Conservation (phyloP, 2,797 vertebrate genomes). For the Amphiprion clarkii region DNA sequence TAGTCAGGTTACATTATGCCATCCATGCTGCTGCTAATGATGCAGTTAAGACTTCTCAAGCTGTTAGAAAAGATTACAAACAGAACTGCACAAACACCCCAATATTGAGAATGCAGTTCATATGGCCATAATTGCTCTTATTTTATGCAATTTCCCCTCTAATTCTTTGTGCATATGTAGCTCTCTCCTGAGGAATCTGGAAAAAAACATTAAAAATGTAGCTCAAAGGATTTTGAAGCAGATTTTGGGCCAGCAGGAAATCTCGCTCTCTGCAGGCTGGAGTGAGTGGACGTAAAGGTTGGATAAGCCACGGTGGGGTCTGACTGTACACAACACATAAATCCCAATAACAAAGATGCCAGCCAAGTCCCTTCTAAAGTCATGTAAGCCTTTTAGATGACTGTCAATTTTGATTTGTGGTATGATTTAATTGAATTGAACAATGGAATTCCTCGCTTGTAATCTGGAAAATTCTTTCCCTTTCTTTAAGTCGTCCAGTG, state of each 20-base stretch:
- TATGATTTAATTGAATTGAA: slow-evolving; percentile 43
- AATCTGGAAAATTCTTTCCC: slow-evolving; percentile 54
- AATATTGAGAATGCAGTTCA: slow-evolving; percentile 17
- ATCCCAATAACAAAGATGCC: background rate
- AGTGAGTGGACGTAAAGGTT: slow-evolving; percentile 19
- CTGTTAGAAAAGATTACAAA: slow-evolving; percentile 49
- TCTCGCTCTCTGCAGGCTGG: slow-evolving; percentile 39
- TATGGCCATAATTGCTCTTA: slow-evolving; percentile 32
- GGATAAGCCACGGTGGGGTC: slow-evolving; percentile 23
- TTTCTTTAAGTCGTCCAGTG: slow-evolving; percentile 40
- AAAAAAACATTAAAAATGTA: slow-evolving; percentile 19
- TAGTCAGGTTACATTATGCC: slow-evolving; percentile 30
- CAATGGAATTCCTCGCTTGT: slow-evolving; percentile 59
- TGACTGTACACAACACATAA: background rate
- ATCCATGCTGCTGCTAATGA: slow-evolving; percentile 59
- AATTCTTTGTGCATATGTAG: slow-evolving; percentile 7
- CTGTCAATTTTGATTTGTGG: slow-evolving; percentile 2
- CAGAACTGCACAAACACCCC: slow-evolving; percentile 21
- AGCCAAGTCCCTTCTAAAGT: background rate
- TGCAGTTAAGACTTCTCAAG: slow-evolving; percentile 43
- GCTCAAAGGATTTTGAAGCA: slow-evolving; percentile 43
- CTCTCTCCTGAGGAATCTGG: slow-evolving; percentile 7
- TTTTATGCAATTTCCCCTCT: slow-evolving; percentile 32
- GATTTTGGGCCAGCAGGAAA: slow-evolving; percentile 57
- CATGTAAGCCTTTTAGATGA: slow-evolving; percentile 7